Evolutionary conservation across 2,797 vertebrate genomes (phyloP).

Genomic region (Pseudomugil tenellus): DNA sequence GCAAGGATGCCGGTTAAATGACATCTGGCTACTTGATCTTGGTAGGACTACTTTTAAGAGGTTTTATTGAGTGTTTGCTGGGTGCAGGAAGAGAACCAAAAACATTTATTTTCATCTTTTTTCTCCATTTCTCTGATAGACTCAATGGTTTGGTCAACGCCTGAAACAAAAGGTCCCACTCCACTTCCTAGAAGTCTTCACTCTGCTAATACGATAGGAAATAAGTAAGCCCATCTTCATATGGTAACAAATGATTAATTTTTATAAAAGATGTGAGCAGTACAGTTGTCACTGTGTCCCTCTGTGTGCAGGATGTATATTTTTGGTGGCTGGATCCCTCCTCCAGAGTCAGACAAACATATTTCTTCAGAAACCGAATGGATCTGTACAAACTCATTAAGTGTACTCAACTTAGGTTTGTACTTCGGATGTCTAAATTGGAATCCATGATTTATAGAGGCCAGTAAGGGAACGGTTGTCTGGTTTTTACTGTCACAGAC

Average conservation of each 20-base stretch:
- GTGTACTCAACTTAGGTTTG: constrained; percentile 91
- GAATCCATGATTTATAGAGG: not conserved
- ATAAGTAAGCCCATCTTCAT: constrained; percentile 84
- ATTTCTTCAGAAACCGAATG: constrained; percentile 86
- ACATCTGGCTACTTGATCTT: constrained; percentile 95
- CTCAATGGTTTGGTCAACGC: constrained; percentile 93
- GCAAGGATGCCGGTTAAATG: constrained; percentile 90
- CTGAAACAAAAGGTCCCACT: constrained; percentile 85
- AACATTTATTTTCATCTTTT: not conserved
- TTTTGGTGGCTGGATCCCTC: constrained; percentile 96
- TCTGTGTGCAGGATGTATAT: constrained; percentile 90
- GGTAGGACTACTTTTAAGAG: constrained; percentile 70
- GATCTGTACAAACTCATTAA: constrained; percentile 92
- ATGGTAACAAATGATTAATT: not conserved
- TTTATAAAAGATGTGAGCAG: not conserved
- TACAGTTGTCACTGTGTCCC: not conserved
- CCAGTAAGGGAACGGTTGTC: not conserved
- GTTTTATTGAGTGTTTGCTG: not conserved
- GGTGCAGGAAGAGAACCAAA: not conserved
- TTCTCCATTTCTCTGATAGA: constrained; percentile 76
- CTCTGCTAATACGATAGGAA: constrained; percentile 93
- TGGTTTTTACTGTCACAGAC: constrained; percentile 77
- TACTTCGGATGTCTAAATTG: constrained; percentile 14
- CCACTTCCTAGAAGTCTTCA: constrained; percentile 96
- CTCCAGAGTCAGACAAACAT: constrained; percentile 78